Base-by-base conservation (phyloP, 1,140 invertebrate genomes). In the Bombus waltoni region DNA sequence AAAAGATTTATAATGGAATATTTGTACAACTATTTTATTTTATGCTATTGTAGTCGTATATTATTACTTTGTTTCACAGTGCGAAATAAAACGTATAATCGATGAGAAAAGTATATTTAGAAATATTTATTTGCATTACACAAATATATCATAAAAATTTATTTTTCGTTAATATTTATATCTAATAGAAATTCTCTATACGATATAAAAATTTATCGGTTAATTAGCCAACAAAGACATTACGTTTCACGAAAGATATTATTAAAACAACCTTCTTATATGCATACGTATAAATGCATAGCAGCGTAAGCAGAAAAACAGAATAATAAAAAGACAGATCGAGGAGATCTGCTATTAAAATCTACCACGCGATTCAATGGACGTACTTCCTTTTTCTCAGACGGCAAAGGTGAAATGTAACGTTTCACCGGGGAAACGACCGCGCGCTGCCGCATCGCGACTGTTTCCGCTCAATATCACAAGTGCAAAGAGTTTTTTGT, bases 401-500 rank as follows among this genome's bases (percentile, higher is more conserved):
- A 53, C 2, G 38, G 59, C 75, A n/a, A 71, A 88, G n/a, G 66
- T 87, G 59, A 79, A 88, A 74, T 35, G 47, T 53, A 25, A 66
- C n/a, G 68, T 76, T 83, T 42, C 53, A 40, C 71, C 35, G 25
- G 79, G 42, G 57, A 59, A 70, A 59, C 79, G 76, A 77, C 71
- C 80, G 40, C 47, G 25, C n/a, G 65, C 18, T 68, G 11, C 47
- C 53, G 71, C 75, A 74, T n/a, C 38, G 28, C 44, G 35, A 18
- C 59, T 42, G 71, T 76, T 77, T 77, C 65, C 59, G 70, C 53
- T 57, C 72, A n/a, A 80, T 88, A 76, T 79, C 72, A 84, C 70
- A 66, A 85, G 70, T 68, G 83, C 44, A 57, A 73, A 65, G 65
- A n/a, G 38, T 74, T 86, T 75, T 83, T 83, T 76, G 40, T 76